These are phyloP conservation scores for Trogon surrucura DNA, from an alignment of 2,113 vertebrate species.

Conservation along the genomic window DNA sequence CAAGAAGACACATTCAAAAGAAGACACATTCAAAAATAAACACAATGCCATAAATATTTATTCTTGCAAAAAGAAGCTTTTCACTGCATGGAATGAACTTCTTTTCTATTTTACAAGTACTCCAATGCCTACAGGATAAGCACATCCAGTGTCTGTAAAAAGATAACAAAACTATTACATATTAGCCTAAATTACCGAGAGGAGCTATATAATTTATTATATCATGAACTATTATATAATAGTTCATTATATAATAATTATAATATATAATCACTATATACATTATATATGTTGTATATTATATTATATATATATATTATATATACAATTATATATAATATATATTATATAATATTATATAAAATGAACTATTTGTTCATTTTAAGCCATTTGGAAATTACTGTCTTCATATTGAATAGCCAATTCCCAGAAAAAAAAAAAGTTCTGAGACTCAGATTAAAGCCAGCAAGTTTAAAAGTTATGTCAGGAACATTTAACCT, in stretches of 20 bases:
- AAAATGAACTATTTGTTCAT: neutral
- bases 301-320: too few relatives aligned
- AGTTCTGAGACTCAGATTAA: neutral
- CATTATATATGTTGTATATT: too few relatives aligned
- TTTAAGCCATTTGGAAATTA: neutral
- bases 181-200: neutral
- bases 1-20: neutral
- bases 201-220: neutral
- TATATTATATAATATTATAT: too few relatives aligned
- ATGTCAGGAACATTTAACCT: neutral
- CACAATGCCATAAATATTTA: neutral
- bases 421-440: neutral
- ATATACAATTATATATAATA: too few relatives aligned
- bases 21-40: neutral
- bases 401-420: too few relatives aligned
- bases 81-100: neutral
- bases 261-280: too few relatives aligned
- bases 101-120: slow-evolving; percentile 11
- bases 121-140: neutral
- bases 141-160: neutral
- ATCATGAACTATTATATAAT: too few relatives aligned
- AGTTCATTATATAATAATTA: too few relatives aligned
- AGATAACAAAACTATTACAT: neutral
- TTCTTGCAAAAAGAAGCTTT: neutral
- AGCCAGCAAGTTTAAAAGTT: neutral